Base-by-base conservation (phyloP, 1,140 invertebrate species). In the Megalopta genalis region DNA sequence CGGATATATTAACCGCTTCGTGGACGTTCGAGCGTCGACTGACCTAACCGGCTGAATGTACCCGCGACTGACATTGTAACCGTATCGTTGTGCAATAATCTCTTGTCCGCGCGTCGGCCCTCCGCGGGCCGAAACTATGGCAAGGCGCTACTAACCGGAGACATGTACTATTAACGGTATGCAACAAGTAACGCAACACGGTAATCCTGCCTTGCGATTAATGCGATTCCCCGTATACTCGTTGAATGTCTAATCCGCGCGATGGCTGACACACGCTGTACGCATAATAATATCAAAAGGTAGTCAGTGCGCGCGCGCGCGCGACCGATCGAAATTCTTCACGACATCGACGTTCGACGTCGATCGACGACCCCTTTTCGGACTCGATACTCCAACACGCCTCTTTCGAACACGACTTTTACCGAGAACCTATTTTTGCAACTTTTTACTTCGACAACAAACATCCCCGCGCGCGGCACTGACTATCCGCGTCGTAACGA, bases 1-100 rank as follows among this genome's bases (percentile, higher is more conserved):
- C 60, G 21, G 71, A 67, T 52, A 67, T 52, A 84, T 84, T 78
- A 84, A 84, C 81, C 65, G 65, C 82, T 79, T 78, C 60, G 57
- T 63, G 68, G 23, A 81, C 25, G 71, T 77, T 71, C 62, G 70
- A 63, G 6, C 64, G 18, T 62, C 18, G 62, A 57, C 54, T 57
- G 54, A 57, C 1, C 37, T 42, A 27, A 25, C 18, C 39, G 49
- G 0, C 18, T 21, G 52, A 57, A n/a, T 57, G 18, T 62, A 27
- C 46, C 27, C 23, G 49, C 16, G 14, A 54, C 27, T 54, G 25
- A 54, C 46, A 64, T 52, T 72, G 25, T n/a, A 32, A 46, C 18
- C 42, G 64, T 9, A 46, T 66, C 39, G n/a, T 25, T 66, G 23
- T 23, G 39, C 64, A 65, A 46, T 46, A 42, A 66, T 25, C 14